Evolutionary conservation across 2,888 invertebrate genomes (phyloP).

Genomic region (Metacarcinus magister): DNA sequence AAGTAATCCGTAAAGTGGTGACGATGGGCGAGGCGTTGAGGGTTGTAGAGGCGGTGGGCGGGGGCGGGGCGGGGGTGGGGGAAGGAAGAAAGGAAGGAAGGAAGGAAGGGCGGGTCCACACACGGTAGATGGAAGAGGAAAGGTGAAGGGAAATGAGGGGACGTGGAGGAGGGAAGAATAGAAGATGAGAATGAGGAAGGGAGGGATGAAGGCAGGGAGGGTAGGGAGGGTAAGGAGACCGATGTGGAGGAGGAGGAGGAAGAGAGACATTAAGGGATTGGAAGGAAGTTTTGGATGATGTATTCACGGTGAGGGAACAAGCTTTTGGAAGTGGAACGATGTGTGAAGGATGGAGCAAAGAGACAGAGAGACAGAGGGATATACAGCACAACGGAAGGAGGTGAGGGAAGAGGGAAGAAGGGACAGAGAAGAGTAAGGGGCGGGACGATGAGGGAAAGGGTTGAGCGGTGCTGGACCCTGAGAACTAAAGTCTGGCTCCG

Average conservation of each 20-base stretch:
- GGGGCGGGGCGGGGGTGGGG: neutral
- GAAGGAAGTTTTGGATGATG: neutral
- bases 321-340: constrained; percentile 16
- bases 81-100: neutral
- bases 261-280: neutral
- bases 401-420: neutral
- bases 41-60: neutral
- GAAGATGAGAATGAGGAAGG: neutral
- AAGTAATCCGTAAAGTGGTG: constrained; percentile 21
- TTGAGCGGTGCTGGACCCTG: neutral
- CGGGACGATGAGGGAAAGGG: neutral
- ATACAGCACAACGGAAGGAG: neutral
- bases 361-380: neutral
- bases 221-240: neutral
- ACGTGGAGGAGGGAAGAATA: neutral
- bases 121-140: no score
- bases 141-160: neutral
- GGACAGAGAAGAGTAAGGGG: neutral
- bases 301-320: neutral
- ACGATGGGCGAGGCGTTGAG: neutral
- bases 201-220: neutral
- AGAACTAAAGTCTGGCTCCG: neutral
- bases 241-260: neutral
- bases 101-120: neutral
- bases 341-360: neutral